Evolutionary conservation across 2,113 vertebrate species (phyloP).

Genomic region (Microcebus griseorufus): DNA sequence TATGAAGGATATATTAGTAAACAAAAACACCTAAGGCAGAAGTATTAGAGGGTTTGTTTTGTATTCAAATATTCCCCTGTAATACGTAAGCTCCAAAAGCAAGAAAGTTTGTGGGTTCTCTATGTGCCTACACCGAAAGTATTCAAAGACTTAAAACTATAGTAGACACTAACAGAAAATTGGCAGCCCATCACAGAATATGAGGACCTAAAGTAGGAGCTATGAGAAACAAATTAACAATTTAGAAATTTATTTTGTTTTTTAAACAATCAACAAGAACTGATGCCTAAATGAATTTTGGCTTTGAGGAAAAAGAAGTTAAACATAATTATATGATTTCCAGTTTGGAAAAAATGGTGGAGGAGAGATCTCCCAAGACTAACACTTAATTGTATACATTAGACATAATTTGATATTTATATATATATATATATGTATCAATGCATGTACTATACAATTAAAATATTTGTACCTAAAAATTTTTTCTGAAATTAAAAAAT

Average conservation of each 20-base stretch:
- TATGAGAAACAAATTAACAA: not conserved
- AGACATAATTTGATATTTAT: not conserved
- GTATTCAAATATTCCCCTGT: not conserved
- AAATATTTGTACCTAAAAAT: slow-evolving; percentile 21
- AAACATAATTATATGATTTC: slow-evolving; percentile 2
- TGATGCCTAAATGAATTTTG: not conserved
- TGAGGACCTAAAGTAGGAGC: not conserved
- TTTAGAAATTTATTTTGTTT: not conserved
- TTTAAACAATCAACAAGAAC: not conserved
- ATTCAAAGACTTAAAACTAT: not conserved
- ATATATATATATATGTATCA: not conserved
- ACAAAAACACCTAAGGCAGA: not conserved
- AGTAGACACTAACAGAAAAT: not conserved
- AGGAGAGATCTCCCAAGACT: not conserved
- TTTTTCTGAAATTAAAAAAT: slow-evolving; percentile 6
- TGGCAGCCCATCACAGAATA: not conserved
- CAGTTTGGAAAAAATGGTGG: not conserved
- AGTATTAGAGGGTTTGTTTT: not conserved
- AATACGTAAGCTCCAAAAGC: not conserved
- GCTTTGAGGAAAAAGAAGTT: not conserved
- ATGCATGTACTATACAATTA: not conserved
- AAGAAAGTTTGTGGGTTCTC: not conserved
- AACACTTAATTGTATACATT: not conserved
- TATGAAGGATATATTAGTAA: not conserved
- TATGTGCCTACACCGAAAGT: not conserved